phyloP scores from a whole-genome alignment of 53 echinoderm and acorn worm genomes.

The Crossaster papposus region DNA sequence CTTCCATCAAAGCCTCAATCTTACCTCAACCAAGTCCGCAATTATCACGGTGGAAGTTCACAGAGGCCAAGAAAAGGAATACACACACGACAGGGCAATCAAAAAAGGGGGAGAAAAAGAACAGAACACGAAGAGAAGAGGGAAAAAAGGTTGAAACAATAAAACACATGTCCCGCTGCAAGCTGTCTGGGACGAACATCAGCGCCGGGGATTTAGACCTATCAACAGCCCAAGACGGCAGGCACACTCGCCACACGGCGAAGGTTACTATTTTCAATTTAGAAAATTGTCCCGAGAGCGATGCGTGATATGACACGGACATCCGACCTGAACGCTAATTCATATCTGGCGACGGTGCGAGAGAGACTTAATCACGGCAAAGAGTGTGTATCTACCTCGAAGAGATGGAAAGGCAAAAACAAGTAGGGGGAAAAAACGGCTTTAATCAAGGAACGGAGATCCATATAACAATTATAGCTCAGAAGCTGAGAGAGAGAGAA shows the following conservation, averaged over 20 bases:
- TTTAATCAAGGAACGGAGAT: slow-evolving; percentile 59
- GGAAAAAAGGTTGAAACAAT: not conserved
- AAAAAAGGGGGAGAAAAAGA: not conserved
- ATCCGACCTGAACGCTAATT: slow-evolving; percentile 56
- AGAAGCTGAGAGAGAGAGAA: slow-evolving; percentile 23
- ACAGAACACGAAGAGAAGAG: not conserved
- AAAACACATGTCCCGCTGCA: slow-evolving; percentile 13
- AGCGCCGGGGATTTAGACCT: slow-evolving; percentile 43
- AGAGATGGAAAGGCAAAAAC: not conserved
- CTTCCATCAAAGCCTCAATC: not conserved
- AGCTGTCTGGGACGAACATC: slow-evolving; percentile 40
- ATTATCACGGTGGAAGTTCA: not conserved
- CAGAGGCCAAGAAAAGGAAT: not conserved
- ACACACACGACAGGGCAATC: not conserved
- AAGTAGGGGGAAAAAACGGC: slow-evolving; percentile 8
- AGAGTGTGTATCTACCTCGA: slow-evolving; percentile 29
- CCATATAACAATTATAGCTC: slow-evolving; percentile 55
- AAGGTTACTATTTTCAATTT: slow-evolving; percentile 67
- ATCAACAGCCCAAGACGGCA: slow-evolving; percentile 42
- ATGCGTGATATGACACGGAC: slow-evolving; percentile 59
- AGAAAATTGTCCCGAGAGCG: slow-evolving; percentile 61
- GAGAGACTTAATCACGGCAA: slow-evolving; percentile 40
- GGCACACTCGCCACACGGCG: slow-evolving; percentile 46
- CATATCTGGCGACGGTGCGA: slow-evolving; percentile 53
- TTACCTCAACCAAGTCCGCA: not conserved